Evolutionary conservation across 1,140 invertebrate species (phyloP), one percentile per base, ranked within the genome.

Genomic region (Bicyclus anynana): DNA sequence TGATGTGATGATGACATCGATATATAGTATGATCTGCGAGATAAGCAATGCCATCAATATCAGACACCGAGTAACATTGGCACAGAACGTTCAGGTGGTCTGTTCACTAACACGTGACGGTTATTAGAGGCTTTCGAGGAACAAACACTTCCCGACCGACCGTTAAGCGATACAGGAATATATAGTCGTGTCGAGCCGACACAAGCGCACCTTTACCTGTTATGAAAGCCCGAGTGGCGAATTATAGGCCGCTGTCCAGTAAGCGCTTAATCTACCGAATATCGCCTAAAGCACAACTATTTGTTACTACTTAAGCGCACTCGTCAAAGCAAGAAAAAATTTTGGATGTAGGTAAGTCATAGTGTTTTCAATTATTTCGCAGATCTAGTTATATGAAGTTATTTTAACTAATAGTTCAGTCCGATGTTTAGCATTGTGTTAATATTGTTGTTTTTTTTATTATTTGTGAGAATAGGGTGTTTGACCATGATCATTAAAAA

Each of bases 1-100:
- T 67, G 67, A 78, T 72, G 74, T 68, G 72, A 74, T 77, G 69
- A 75, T 83, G 77, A 80, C 67, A 76, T 72, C 61, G 65, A 74
- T 60, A 75, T 62, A 67, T 56, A 44, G 51, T 52, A 75, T 79
- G 75, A 72, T 60, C 58, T 63, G 69, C 53, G 48, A 64, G 63
- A 70, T 58, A 79, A 79, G 77, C 76, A 61, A 67, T 57, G 70
- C 65, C 67, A 65, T 69, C 74, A 56, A 55, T 54, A 38, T 61
- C 37, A 49, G 40, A 48, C 33, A 48, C 35, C 47, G 47, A 50
- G 21, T 51, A 44, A 12, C 35, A 46, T 55, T 51, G 38, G 16
- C 52, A 61, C 59, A 61, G 52, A 61, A 4, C 18, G 53, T 63
- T 58, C 59, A 56, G 38, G 54, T 54, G 18, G 33, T 61, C 55